Evolutionary conservation across 2,797 vertebrate genomes (phyloP), one percentile per base, ranked within the genome.

Genomic region (Mus minutoides): DNA sequence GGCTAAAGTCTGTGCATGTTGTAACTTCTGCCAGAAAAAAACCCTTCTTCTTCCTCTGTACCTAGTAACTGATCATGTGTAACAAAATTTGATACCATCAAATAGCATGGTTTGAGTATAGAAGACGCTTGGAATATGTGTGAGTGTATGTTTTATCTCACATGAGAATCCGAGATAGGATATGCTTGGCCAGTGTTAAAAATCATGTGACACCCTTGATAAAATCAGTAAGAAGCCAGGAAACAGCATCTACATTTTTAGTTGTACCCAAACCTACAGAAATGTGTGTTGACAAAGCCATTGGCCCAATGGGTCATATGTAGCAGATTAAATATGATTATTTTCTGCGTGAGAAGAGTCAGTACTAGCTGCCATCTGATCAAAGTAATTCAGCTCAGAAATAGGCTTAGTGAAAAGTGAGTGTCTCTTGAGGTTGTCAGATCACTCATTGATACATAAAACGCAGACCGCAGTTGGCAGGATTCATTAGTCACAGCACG

Each of bases 401-500:
- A 95, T 0, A 75, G 46, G 40, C 29, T 93, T 96, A 88, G 49
- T 24, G 31, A 84, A 90, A 92, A 85, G 29, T 60, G 26, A 92
- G 31, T 52, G 26, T 82, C 77, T 88, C 77, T 58, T 21, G 43
- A 49, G 80, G 19, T 43, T 78, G 16, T 92, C 92, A 84, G 80
- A 24, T 77, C 91, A 78, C 31, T 88, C 91, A 73, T 0, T 88
- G 95, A 87, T 88, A 83, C 75, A 37, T 83, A 91, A 79, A 67
- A 94, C 40, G 14, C 6, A 91, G 89, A 49, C 1, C 22, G 46
- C n/a, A 87, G 86, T 89, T 80, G 88, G 22, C 52, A 37, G 24
- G 88, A 58, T 91, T 92, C 46, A 11, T 77, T 94, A 92, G 86
- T 76, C 58, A 37, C 46, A 90, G 84, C 79, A 91, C 69, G 87